Conservation (phyloP, 2,113 vertebrate species). For the Callipepla californica region DNA sequence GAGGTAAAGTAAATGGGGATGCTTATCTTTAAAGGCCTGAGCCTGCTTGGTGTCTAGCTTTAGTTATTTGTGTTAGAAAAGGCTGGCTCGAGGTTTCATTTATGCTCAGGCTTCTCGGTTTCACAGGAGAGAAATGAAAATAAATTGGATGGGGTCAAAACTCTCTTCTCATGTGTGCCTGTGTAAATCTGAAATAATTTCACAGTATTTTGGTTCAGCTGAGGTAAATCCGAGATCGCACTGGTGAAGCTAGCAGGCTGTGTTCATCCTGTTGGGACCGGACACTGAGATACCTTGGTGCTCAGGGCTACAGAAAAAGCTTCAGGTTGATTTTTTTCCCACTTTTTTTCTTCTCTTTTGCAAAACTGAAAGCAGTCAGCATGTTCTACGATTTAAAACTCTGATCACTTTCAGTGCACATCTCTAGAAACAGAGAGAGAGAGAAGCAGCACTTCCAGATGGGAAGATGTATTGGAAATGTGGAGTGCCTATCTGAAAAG, state of each 20-base stretch:
- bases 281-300: neutral
- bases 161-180: neutral
- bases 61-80: constrained; percentile 40
- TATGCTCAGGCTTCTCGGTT: neutral
- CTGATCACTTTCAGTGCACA: neutral
- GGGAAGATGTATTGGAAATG: neutral
- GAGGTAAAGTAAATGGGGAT: neutral
- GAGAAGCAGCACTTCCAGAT: constrained; percentile 25
- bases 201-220: neutral
- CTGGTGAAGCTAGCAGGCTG: neutral
- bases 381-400: neutral
- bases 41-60: neutral
- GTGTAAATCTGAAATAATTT: constrained; percentile 14
- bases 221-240: neutral
- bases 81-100: neutral
- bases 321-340: neutral
- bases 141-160: constrained; percentile 4
- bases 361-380: neutral
- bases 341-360: neutral
- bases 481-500: constrained; percentile 37
- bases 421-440: neutral
- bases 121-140: neutral
- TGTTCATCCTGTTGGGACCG: neutral
- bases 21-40: neutral
- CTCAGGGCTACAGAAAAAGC: neutral